A percentile compares a stretch with the other conserved stretches of the same genome.
Conservation (phyloP, 2,797 vertebrate species). For the Scleropages formosus region DNA sequence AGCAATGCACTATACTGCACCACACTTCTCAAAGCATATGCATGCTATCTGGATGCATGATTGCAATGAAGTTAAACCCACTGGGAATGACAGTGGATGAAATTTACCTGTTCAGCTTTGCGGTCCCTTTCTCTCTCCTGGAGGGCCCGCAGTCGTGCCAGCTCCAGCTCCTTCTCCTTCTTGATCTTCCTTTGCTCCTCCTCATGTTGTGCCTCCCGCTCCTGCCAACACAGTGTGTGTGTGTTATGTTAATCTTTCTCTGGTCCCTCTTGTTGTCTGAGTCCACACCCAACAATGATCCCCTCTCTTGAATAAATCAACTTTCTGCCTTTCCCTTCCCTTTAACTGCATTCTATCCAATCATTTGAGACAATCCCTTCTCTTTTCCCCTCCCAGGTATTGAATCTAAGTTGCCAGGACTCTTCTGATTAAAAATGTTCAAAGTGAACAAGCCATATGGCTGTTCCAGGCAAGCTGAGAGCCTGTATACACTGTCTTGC, state of each 20-base stretch:
- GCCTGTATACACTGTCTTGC: background rate
- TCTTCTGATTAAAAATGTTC: background rate
- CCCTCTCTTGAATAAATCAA: background rate
- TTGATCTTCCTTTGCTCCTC: conserved; percentile 74
- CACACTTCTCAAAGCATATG: too few relatives aligned
- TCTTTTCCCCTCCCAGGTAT: background rate
- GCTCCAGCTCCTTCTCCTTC: conserved; percentile 83
- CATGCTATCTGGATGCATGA: too few relatives aligned
- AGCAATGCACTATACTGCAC: too few relatives aligned
- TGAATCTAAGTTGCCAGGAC: background rate
- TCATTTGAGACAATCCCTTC: background rate
- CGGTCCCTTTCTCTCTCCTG: conserved; percentile 79
- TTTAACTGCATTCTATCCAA: too few relatives aligned
- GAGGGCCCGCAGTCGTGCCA: conserved; percentile 69
- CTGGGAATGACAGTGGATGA: background rate
- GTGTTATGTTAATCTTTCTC: background rate
- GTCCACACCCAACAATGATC: background rate
- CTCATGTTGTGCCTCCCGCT: conserved; percentile 76
- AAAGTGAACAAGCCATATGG: background rate
- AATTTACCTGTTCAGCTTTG: conserved; percentile 78
- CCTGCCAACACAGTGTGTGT: conserved; percentile 53
- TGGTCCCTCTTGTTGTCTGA: background rate
- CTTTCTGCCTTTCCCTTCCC: too few relatives aligned
- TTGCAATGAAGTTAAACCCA: background rate
- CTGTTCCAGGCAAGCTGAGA: background rate